Percentiles rank a stretch among this genome's conserved stretches.
Conservation (phyloP, 2,797 vertebrate genomes). For the Chiroxiphia lanceolata region DNA sequence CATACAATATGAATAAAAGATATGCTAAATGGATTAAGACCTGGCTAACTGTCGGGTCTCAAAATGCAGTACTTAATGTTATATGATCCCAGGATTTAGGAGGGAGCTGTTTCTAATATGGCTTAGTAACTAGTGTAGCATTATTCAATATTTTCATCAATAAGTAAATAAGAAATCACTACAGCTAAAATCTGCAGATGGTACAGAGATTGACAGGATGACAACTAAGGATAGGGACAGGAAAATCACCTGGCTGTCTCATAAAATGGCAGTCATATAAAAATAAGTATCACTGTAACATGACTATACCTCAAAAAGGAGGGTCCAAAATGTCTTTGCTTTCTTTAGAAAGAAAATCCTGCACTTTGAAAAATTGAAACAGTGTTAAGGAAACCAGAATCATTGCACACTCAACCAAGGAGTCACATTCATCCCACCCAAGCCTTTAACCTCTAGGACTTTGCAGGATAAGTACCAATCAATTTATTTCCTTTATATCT, state of each 20-base stretch:
- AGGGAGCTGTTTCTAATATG: neutral
- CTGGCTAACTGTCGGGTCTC: neutral
- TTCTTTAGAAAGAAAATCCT: neutral
- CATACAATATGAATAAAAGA: neutral
- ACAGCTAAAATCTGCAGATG: neutral
- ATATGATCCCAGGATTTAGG: neutral
- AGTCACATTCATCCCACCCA: neutral
- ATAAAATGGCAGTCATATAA: neutral
- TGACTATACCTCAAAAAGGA: neutral
- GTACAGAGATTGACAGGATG: neutral
- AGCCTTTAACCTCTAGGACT: neutral
- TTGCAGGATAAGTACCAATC: neutral
- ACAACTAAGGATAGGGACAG: neutral
- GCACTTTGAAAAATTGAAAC: neutral
- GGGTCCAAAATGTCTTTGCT: neutral
- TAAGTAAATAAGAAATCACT: conserved; percentile 6
- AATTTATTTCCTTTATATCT: neutral
- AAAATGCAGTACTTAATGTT: neutral
- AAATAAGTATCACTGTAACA: neutral
- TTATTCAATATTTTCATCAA: conserved; percentile 39
- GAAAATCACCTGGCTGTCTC: neutral
- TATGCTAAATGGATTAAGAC: neutral
- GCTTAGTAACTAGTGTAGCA: neutral
- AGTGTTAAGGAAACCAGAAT: neutral
- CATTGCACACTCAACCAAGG: neutral